Evolutionary conservation across 2,888 invertebrate genomes (phyloP), one percentile per base, ranked within the genome.

Genomic region (Agriopis marginaria): DNA sequence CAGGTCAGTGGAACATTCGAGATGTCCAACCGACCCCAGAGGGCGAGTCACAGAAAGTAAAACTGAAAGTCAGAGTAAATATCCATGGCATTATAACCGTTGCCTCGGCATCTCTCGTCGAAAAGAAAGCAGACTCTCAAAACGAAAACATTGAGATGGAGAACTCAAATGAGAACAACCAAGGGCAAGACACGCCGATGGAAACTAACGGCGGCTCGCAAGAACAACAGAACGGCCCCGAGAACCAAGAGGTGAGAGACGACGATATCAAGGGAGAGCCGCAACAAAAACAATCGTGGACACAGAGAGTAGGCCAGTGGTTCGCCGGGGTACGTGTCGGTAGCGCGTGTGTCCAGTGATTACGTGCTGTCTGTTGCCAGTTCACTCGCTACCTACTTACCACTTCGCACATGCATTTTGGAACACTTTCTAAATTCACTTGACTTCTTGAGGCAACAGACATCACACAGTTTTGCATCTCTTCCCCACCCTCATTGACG

Each of bases 41-140:
- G 73, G 99, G 99, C 44, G 98, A 98, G 82, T 96, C 97, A n/a
- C 97, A 98, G 75, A 99, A 99, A 90, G 97, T 99, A 0, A 99
- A 99, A 92, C 97, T 99, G 6, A 99, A 99, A 94, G 98, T 98
- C 7, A 96, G 99, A 79, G 95, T 99, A 65, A 99, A 99, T 94
- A 95, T 97, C 61, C 97, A 99, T 88, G 99, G 99, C 62, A 97
- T 99, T 72, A 97, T 99, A 84, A 96, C 96, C 11, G 96, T 99
- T 39, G 96, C 97, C 11, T 97, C 97, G 64, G 99, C 99, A 6
- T 96, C 97, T 0, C 93, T 98, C 66, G 95, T 97, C 51, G 97
- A 98, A 83, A 97, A 97, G 83, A 96, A 96, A 82, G 96, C 95
- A 72, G 92, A 95, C 7, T 75, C 87, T 60, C 91, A 90, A 77